Evolutionary conservation across 2,888 invertebrate genomes (phyloP).

Genomic region (Plebejus argus): DNA sequence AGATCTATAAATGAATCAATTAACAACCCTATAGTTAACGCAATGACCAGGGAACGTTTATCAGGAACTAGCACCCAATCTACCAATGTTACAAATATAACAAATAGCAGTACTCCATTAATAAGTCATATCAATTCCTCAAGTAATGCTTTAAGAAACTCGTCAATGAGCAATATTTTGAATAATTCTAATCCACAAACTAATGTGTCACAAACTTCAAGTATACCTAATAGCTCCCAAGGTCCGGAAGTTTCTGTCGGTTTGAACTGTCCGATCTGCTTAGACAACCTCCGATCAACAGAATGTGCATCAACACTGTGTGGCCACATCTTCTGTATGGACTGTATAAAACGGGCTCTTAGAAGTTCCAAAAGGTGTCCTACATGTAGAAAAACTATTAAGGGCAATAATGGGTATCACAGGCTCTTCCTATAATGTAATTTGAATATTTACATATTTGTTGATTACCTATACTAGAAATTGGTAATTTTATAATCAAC

Average conservation of each 20-base stretch:
- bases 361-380: constrained; percentile 54
- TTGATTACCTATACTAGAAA: too few relatives aligned
- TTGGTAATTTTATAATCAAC: too few relatives aligned
- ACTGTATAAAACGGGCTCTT: constrained; percentile 52
- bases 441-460: background rate
- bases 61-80: background rate
- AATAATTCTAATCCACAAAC: background rate
- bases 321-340: constrained; percentile 61
- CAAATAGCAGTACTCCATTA: background rate
- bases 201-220: background rate
- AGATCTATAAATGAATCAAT: background rate
- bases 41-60: background rate
- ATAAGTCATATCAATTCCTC: background rate
- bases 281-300: constrained; percentile 50
- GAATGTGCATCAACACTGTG: constrained; percentile 57
- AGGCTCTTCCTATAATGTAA: constrained; percentile 52
- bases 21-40: background rate
- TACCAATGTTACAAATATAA: background rate
- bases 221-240: background rate
- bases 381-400: constrained; percentile 54
- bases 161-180: background rate
- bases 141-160: background rate
- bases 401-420: constrained; percentile 51
- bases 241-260: constrained; percentile 43
- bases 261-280: constrained; percentile 58